Percentiles rank a stretch among this genome's conserved stretches.
These are phyloP conservation scores for Gallinago media DNA, from an alignment of 2,113 vertebrate genomes.

Conservation along the genomic window DNA sequence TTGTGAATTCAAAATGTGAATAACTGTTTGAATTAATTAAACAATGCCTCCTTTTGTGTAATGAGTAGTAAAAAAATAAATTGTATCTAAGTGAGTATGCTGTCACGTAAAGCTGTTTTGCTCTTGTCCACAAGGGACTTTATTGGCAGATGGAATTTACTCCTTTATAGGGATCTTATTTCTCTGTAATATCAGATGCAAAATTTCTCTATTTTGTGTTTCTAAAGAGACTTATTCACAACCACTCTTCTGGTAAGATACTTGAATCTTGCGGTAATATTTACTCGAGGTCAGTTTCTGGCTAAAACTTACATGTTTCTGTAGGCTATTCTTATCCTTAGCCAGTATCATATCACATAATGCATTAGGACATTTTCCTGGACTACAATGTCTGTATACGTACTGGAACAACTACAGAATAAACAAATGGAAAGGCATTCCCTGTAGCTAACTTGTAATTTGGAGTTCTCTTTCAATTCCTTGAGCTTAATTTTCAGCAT, in stretches of 20 bases:
- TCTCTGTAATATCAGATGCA: background rate
- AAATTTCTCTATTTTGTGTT: background rate
- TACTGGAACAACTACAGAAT: conserved; percentile 38
- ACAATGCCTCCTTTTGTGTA: background rate
- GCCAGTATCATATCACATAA: conserved; percentile 22
- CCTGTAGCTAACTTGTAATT: conserved; percentile 9
- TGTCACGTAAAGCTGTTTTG: background rate
- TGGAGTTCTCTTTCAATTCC: background rate
- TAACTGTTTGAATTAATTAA: background rate
- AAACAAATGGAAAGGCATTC: conserved; percentile 50
- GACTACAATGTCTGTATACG: background rate
- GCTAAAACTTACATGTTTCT: background rate
- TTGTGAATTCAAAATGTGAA: background rate
- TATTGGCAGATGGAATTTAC: background rate
- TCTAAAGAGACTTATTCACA: background rate
- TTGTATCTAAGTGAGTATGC: background rate
- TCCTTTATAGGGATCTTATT: background rate
- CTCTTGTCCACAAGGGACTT: background rate
- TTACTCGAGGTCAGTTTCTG: background rate
- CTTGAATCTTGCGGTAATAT: background rate
- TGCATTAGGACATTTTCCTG: conserved; percentile 52
- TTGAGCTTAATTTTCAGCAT: background rate
- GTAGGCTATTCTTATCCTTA: conserved; percentile 5
- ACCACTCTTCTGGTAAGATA: background rate
- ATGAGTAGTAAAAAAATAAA: background rate